These are phyloP conservation scores for Plebejus anna DNA, from an alignment of 2,888 invertebrate genomes.

Conservation along the genomic window DNA sequence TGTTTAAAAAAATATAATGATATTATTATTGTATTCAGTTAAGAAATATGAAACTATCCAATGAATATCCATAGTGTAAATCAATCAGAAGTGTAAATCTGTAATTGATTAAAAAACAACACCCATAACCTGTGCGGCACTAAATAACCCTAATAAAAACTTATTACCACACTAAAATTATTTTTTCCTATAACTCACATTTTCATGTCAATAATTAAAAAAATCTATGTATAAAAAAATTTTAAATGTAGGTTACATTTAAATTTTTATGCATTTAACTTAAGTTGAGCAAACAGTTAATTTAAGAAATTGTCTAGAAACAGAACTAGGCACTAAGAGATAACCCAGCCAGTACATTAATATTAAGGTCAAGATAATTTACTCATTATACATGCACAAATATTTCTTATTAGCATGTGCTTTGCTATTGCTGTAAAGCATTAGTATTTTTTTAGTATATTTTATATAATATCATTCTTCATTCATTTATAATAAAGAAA, in stretches of 20 bases:
- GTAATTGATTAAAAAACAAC: no score
- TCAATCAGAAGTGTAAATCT: no score
- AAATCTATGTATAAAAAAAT: background rate
- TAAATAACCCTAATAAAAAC: no score
- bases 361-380: conserved; percentile 10
- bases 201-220: no score
- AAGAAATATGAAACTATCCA: no score
- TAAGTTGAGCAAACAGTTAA: background rate
- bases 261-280: background rate
- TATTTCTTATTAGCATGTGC: background rate
- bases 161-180: no score
- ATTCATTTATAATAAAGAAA: background rate
- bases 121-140: no score
- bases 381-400: background rate
- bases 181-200: no score
- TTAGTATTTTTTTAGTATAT: background rate
- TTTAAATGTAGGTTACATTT: no score
- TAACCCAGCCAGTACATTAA: conserved; percentile 1
- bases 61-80: no score
- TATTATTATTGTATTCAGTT: no score
- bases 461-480: background rate
- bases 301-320: background rate
- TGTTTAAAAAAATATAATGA: no score
- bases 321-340: background rate
- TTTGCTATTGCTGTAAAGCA: background rate